Percentiles rank a stretch among this genome's conserved stretches.
Evolutionary conservation across 1,140 invertebrate species (phyloP).

Genomic region (Panagrolaimus sp.): DNA sequence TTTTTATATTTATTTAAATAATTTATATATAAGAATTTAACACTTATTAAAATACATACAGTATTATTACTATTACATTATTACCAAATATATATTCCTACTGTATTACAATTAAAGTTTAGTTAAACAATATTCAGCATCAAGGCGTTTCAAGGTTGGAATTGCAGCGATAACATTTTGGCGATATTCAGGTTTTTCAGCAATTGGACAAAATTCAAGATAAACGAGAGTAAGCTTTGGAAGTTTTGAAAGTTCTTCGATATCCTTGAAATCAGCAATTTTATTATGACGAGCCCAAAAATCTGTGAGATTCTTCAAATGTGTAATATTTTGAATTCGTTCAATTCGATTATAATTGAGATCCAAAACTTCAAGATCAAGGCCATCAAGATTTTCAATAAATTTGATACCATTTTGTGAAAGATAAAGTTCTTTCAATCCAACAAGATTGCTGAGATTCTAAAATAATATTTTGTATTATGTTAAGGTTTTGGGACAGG

Average conservation of each 20-base stretch:
- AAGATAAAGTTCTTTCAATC: conserved; percentile 82
- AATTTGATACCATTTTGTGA: conserved; percentile 81
- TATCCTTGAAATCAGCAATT: conserved; percentile 39
- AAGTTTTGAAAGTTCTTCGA: conserved; percentile 33
- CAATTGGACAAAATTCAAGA: conserved; percentile 42
- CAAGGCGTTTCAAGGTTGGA: conserved; percentile 39
- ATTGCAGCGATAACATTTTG: conserved; percentile 29
- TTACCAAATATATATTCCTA: background rate
- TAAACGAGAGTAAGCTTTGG: conserved; percentile 43
- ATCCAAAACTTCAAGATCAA: conserved; percentile 47
- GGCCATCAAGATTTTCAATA: conserved; percentile 68
- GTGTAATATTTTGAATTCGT: conserved; percentile 32
- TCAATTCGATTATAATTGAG: conserved; percentile 47
- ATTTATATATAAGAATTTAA: no score
- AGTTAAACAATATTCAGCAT: conserved; percentile 29
- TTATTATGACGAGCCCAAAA: conserved; percentile 51
- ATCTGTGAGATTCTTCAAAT: conserved; percentile 45
- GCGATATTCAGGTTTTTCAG: conserved; percentile 32
- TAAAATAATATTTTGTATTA: no score
- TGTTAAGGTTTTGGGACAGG: no score
- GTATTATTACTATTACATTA: background rate
- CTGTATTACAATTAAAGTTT: background rate
- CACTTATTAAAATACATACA: no score
- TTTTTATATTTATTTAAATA: no score
- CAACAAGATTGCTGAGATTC: conserved; percentile 71